Conservation (phyloP, 2,888 invertebrate species). For the Venustoraphidia nigricollis region DNA sequence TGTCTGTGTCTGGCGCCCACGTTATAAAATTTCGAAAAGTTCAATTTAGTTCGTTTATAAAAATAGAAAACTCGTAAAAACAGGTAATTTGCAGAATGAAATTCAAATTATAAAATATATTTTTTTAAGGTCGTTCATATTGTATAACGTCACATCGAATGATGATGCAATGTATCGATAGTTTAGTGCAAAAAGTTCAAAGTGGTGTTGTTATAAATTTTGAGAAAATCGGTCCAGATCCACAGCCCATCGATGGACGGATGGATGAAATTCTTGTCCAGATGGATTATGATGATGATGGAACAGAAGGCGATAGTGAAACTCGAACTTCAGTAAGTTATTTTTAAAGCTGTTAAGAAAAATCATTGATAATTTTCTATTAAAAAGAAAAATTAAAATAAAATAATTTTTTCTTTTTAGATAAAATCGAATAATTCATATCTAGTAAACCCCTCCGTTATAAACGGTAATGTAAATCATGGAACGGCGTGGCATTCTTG, state of each 20-base stretch:
- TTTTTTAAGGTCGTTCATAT: constrained; percentile 68
- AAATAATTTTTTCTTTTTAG: too few relatives aligned
- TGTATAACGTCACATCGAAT: constrained; percentile 88
- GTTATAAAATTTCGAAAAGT: too few relatives aligned
- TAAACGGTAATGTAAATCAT: constrained; percentile 1
- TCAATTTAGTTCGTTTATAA: too few relatives aligned
- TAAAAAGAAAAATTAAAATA: too few relatives aligned
- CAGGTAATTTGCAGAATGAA: neutral
- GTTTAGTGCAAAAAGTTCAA: constrained; percentile 91
- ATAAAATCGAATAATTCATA: too few relatives aligned
- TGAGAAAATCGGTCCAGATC: constrained; percentile 88
- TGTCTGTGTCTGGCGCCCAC: too few relatives aligned
- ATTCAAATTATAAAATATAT: constrained; percentile 2
- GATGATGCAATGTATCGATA: constrained; percentile 92
- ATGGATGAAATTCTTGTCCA: constrained; percentile 33
- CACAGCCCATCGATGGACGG: constrained; percentile 44
- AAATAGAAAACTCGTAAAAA: neutral
- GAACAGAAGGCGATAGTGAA: constrained; percentile 29
- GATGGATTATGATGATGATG: constrained; percentile 29
- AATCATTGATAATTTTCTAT: too few relatives aligned
- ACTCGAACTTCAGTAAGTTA: constrained; percentile 23
- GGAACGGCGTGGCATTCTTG: constrained; percentile 76
- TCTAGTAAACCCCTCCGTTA: too few relatives aligned
- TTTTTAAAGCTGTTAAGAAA: too few relatives aligned
- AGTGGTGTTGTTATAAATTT: constrained; percentile 96